Evolutionary conservation across 2,888 invertebrate species (phyloP).

Genomic region (Hirtodrosophila trivittata): DNA sequence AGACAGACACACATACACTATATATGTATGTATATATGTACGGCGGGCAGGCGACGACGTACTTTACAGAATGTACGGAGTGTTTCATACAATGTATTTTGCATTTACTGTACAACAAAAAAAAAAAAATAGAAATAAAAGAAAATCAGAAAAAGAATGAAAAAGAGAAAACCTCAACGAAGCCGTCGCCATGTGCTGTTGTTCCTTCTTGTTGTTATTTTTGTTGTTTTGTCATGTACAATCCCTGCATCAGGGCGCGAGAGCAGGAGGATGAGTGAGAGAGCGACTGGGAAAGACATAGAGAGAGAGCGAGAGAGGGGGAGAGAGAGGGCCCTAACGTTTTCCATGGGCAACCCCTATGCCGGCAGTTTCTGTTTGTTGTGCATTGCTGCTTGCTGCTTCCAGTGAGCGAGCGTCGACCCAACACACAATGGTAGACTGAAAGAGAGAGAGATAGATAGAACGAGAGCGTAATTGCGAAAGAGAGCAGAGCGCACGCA

Average conservation of each 20-base stretch:
- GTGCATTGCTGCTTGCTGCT: constrained; percentile 26
- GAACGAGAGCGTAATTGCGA: constrained; percentile 5
- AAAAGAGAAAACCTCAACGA: constrained; percentile 44
- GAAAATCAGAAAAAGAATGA: constrained; percentile 21
- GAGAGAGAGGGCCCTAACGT: constrained; percentile 27
- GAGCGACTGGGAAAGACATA: constrained; percentile 6
- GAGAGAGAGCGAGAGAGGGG: constrained; percentile 3
- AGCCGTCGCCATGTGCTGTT: constrained; percentile 54
- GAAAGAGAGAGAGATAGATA: constrained; percentile 17
- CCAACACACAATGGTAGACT: constrained; percentile 9
- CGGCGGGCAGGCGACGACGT: constrained; percentile 1
- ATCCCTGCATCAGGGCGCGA: constrained; percentile 47
- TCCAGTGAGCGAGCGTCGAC: constrained; percentile 38
- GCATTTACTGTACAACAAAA: constrained; percentile 71
- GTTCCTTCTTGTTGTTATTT: constrained; percentile 23
- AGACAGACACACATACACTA: too few species aligned
- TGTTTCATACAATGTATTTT: constrained; percentile 62
- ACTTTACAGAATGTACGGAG: not conserved
- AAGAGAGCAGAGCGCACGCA: constrained; percentile 10
- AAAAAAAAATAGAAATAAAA: constrained; percentile 27
- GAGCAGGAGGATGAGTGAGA: not conserved
- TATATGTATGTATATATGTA: constrained; percentile 1
- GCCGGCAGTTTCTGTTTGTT: constrained; percentile 43
- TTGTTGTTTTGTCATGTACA: constrained; percentile 40
- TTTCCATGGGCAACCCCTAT: constrained; percentile 52